A percentile compares a stretch with the other conserved stretches of the same genome.
Conservation (phyloP, 2,888 invertebrate genomes). For the Cheiracanthium punctorium region DNA sequence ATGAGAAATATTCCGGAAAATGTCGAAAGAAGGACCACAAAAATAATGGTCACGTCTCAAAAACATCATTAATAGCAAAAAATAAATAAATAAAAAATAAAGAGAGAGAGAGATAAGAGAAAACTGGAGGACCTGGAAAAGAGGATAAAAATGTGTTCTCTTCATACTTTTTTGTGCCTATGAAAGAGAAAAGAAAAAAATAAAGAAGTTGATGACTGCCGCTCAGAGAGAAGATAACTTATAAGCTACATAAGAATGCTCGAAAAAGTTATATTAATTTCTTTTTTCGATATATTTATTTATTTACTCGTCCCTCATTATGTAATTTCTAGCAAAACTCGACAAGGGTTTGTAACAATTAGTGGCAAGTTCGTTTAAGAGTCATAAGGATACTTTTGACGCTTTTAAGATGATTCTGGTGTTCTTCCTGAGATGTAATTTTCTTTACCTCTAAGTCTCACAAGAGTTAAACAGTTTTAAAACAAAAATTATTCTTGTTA, state of each 20-base stretch:
- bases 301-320: constrained; percentile 15
- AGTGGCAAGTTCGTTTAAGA: too few species aligned
- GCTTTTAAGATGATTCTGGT: too few species aligned
- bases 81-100: too few species aligned
- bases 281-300: constrained; percentile 13
- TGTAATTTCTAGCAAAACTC: constrained; percentile 38
- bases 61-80: constrained; percentile 59
- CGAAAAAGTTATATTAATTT: constrained; percentile 32
- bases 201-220: constrained; percentile 36
- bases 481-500: too few species aligned
- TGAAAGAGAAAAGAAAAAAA: too few species aligned
- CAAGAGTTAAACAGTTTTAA: too few species aligned
- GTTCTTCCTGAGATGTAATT: too few species aligned
- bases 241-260: constrained; percentile 58
- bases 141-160: constrained; percentile 49
- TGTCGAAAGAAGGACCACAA: too few species aligned
- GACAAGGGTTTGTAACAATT: constrained; percentile 42
- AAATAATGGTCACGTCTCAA: constrained; percentile 65
- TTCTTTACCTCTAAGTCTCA: too few species aligned
- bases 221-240: constrained; percentile 57
- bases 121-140: constrained; percentile 5
- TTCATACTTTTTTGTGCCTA: constrained; percentile 29
- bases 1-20: too few species aligned
- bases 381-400: too few species aligned
- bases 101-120: constrained; percentile 20